Percentiles rank a stretch among this genome's conserved stretches.
phyloP scores from a whole-genome alignment of 2,797 vertebrate species.

The Microcaecilia unicolor region DNA sequence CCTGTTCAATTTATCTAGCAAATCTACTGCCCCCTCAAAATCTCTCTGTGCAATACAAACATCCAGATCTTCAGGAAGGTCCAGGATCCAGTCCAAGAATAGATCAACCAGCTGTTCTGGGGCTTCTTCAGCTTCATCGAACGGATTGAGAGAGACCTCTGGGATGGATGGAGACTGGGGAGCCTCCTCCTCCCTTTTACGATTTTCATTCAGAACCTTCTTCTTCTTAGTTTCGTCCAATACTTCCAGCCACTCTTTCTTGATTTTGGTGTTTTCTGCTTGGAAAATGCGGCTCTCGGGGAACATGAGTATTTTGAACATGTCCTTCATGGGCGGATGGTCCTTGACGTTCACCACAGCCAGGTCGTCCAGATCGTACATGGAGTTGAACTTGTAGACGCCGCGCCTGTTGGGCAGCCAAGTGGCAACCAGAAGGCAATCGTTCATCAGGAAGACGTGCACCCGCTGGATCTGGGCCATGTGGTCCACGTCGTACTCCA shows the following conservation, averaged over 20 bases:
- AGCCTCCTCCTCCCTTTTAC: constrained; percentile 73
- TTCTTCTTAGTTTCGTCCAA: constrained; percentile 90
- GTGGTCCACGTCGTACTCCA: constrained; percentile 89
- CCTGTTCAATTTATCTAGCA: constrained; percentile 84
- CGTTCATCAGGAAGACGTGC: constrained; percentile 95
- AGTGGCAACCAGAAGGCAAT: constrained; percentile 87
- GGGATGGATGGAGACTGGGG: constrained; percentile 44
- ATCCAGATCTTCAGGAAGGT: constrained; percentile 89
- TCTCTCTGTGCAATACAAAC: constrained; percentile 96
- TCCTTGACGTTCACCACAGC: constrained; percentile 96
- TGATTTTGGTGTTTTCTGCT: constrained; percentile 93
- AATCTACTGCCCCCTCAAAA: constrained; percentile 92
- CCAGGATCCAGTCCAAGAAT: constrained; percentile 88
- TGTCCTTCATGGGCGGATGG: constrained; percentile 96
- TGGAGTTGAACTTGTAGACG: constrained; percentile 79
- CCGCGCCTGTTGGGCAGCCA: constrained; percentile 84
- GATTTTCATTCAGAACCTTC: constrained; percentile 72
- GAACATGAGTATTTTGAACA: constrained; percentile 98
- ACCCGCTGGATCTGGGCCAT: constrained; percentile 90
- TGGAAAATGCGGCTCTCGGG: constrained; percentile 95
- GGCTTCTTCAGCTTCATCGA: constrained; percentile 60
- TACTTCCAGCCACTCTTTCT: constrained; percentile 96
- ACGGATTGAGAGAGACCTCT: constrained; percentile 70
- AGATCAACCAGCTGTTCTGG: constrained; percentile 72
- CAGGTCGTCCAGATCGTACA: constrained; percentile 88